A percentile compares a stretch with the other conserved stretches of the same genome.
Evolutionary conservation across 2,888 invertebrate genomes (phyloP).

Genomic region (Ypsolopha scabrella): DNA sequence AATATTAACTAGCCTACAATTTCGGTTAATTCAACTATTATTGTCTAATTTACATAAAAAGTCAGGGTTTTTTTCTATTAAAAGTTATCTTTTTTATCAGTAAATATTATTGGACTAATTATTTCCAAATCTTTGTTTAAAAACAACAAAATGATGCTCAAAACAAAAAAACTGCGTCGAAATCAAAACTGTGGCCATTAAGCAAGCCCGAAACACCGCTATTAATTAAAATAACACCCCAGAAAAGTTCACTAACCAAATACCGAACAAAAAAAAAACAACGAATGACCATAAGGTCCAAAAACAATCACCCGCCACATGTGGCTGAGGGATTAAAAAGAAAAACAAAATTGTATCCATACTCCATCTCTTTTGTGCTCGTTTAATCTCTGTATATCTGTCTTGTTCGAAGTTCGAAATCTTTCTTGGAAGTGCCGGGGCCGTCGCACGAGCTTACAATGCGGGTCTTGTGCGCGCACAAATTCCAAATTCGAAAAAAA

Average conservation of each 20-base stretch:
- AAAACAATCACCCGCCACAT: slow-evolving; percentile 61
- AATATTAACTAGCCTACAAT: no score
- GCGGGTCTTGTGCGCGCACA: slow-evolving; percentile 62
- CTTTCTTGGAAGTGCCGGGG: slow-evolving; percentile 61
- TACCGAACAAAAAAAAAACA: slow-evolving; percentile 18
- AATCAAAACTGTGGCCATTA: no score
- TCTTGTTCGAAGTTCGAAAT: slow-evolving; percentile 49
- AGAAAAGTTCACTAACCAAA: slow-evolving; percentile 45
- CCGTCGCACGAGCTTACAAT: slow-evolving; percentile 54
- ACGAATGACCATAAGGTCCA: slow-evolving; percentile 65
- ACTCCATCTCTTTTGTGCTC: slow-evolving; percentile 20
- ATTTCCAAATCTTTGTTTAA: no score
- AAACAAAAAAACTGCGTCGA: no score
- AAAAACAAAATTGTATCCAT: slow-evolving; percentile 57
- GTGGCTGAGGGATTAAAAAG: slow-evolving; percentile 65
- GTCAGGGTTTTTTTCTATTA: no score
- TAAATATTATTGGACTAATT: no score
- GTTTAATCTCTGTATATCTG: slow-evolving; percentile 10
- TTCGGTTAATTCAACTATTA: no score
- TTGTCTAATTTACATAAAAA: no score
- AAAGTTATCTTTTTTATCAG: no score
- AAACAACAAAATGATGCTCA: no score
- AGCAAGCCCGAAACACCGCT: slow-evolving; percentile 6
- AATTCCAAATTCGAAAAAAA: slow-evolving; percentile 51
- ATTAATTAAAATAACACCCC: slow-evolving; percentile 62